Percentiles rank a stretch among this genome's conserved stretches.
Conservation (phyloP, 2,113 vertebrate genomes). For the Nycticebus coucang region DNA sequence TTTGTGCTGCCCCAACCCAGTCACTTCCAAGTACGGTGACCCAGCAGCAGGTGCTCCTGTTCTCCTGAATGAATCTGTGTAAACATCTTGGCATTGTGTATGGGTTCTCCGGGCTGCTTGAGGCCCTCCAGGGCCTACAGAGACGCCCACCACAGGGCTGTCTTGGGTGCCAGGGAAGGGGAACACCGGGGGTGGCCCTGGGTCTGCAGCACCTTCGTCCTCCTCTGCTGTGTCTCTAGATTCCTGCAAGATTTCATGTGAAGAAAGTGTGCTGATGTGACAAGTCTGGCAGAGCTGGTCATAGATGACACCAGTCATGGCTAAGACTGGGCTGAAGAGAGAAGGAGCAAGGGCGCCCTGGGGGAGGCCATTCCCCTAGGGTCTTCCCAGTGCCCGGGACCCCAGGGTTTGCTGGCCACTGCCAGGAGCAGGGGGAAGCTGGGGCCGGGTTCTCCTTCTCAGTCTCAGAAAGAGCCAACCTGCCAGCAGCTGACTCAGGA, state of each 20-base stretch:
- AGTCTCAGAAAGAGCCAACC: not conserved
- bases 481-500: not conserved
- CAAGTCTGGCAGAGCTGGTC: too few relatives aligned
- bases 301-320: not conserved
- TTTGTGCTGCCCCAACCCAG: rapidly evolving
- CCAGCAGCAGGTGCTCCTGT: rapidly evolving
- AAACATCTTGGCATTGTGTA: rapidly evolving
- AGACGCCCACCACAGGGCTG: not conserved
- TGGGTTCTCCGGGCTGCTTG: rapidly evolving
- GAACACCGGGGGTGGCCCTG: not conserved
- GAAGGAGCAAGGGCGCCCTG: rapidly evolving
- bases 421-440: not conserved
- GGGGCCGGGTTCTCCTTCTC: not conserved
- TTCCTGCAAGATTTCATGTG: not conserved
- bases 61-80: rapidly evolving
- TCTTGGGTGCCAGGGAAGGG: rapidly evolving
- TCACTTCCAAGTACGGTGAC: not conserved
- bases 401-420: too few relatives aligned
- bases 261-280: not conserved
- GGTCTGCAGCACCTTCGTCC: not conserved
- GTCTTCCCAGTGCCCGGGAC: too few relatives aligned
- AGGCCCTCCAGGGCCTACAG: not conserved
- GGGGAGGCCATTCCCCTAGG: not conserved
- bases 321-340: not conserved
- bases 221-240: rapidly evolving